Percentiles rank a stretch among this genome's conserved stretches.
Evolutionary conservation across 2,888 invertebrate species (phyloP).

Genomic region (Aromia moschata): DNA sequence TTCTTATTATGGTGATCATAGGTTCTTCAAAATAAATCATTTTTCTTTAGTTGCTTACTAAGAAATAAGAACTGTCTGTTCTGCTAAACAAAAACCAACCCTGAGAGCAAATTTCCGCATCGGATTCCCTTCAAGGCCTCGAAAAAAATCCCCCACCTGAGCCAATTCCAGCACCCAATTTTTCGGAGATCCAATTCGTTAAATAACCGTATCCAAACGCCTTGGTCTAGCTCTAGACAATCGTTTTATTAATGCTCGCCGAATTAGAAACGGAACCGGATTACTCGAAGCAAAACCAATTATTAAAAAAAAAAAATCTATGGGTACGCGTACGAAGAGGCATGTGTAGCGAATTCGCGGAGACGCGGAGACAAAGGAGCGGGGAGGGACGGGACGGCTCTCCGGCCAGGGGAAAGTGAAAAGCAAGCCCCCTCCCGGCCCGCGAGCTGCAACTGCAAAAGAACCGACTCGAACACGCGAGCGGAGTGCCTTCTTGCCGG

Average conservation of each 20-base stretch:
- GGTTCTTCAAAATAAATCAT: too few species aligned
- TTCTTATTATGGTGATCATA: too few species aligned
- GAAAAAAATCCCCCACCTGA: too few species aligned
- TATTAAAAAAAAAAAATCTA: neutral
- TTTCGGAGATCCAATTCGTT: too few species aligned
- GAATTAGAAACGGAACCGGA: constrained; percentile 5
- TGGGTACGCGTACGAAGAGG: neutral
- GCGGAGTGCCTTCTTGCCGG: neutral
- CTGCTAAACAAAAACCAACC: too few species aligned
- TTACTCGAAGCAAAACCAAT: neutral
- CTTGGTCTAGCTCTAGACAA: too few species aligned
- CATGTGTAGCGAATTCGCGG: constrained; percentile 10
- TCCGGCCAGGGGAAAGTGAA: constrained; percentile 44
- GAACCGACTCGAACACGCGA: constrained; percentile 40
- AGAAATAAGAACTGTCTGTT: too few species aligned
- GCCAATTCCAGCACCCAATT: neutral
- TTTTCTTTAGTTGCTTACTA: too few species aligned
- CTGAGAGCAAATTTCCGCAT: too few species aligned
- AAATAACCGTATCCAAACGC: too few species aligned
- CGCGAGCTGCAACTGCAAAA: constrained; percentile 38
- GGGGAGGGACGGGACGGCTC: constrained; percentile 20
- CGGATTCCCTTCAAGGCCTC: too few species aligned
- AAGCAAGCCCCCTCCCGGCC: constrained; percentile 33
- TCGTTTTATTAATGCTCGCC: too few species aligned
- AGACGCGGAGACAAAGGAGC: constrained; percentile 30